phyloP scores from a whole-genome alignment of 2,113 vertebrate species.

The Lasiurus borealis region DNA sequence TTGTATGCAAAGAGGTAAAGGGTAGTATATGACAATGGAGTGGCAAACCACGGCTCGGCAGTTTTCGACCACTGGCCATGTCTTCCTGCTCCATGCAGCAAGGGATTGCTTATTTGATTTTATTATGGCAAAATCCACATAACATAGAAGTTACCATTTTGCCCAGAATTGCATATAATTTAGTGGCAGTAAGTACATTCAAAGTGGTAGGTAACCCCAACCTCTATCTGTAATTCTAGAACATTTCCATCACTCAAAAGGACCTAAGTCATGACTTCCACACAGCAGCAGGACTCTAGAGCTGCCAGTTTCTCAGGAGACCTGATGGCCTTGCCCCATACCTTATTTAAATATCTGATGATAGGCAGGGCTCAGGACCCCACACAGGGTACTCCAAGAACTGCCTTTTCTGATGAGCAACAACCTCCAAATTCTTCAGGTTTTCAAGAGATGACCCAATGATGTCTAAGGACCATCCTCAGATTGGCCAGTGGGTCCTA shows the following conservation, averaged over 20 bases:
- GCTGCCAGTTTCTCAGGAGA: background rate
- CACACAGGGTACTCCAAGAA: background rate
- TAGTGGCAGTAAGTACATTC: background rate
- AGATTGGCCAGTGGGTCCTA: background rate
- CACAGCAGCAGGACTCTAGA: background rate
- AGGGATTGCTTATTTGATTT: background rate
- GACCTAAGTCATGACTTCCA: background rate
- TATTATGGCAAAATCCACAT: background rate
- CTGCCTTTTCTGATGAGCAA: background rate
- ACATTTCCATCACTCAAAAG: background rate
- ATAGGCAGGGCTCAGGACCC: background rate
- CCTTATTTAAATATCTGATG: background rate
- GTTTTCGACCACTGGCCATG: background rate
- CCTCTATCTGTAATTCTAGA: background rate
- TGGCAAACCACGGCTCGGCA: no score
- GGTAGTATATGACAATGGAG: no score
- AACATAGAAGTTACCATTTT: conserved; percentile 3
- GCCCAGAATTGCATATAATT: background rate
- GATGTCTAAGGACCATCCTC: background rate
- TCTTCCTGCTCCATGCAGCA: background rate
- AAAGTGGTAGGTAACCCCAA: background rate
- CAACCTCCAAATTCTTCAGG: background rate
- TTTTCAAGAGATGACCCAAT: background rate
- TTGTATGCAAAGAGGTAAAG: no score
- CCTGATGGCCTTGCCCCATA: background rate